A percentile compares a stretch with the other conserved stretches of the same genome.
Evolutionary conservation across 2,888 invertebrate species (phyloP).

Genomic region (Aromia moschata): DNA sequence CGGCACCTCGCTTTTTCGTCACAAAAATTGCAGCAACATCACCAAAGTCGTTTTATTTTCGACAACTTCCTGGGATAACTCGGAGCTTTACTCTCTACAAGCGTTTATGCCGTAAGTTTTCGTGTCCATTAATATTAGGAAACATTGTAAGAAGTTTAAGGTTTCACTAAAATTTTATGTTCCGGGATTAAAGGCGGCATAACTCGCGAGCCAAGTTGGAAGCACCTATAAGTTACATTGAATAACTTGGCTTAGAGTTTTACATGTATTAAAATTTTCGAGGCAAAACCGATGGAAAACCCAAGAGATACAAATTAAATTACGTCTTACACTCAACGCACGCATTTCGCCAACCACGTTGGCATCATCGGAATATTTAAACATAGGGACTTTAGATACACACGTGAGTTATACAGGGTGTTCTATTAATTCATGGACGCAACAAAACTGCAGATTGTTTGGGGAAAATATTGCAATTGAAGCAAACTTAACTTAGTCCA

Average conservation of each 20-base stretch:
- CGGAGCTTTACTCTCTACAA: slow-evolving; percentile 5
- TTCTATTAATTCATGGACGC: no score
- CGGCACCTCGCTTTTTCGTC: background rate
- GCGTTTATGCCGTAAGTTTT: slow-evolving; percentile 25
- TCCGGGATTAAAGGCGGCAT: slow-evolving; percentile 14
- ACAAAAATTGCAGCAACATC: background rate
- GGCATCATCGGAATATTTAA: no score
- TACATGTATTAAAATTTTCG: slow-evolving; percentile 4
- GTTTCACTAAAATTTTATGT: slow-evolving; percentile 23
- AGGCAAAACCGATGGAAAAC: background rate
- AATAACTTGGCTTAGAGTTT: slow-evolving; percentile 13
- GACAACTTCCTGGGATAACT: slow-evolving; percentile 2
- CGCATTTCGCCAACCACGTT: no score
- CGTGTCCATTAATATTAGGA: slow-evolving; percentile 31
- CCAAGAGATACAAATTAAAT: no score
- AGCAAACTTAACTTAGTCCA: no score
- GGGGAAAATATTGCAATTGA: no score
- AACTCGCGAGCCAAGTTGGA: slow-evolving; percentile 12
- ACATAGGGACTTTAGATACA: no score
- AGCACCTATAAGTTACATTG: slow-evolving; percentile 13
- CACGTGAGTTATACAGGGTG: no score
- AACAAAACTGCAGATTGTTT: no score
- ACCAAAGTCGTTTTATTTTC: slow-evolving; percentile 4
- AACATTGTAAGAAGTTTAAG: slow-evolving; percentile 25
- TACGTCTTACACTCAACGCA: no score